These are phyloP conservation scores for Coreoperca whiteheadi DNA, from an alignment of 2,113 vertebrate species.

Conservation along the genomic window DNA sequence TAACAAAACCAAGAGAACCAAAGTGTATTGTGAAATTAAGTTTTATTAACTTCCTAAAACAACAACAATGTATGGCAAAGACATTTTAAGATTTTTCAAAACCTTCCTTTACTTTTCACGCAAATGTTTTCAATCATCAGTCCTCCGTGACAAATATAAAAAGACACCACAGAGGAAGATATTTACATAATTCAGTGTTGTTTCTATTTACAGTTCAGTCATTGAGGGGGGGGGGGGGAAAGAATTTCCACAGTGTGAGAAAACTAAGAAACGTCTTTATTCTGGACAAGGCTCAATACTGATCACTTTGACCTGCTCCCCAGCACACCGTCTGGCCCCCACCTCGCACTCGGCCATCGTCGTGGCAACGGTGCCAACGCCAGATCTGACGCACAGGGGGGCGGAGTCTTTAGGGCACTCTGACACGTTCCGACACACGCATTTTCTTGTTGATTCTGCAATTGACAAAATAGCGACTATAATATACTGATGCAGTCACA, in stretches of 20 bases:
- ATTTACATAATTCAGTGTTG: slow-evolving; percentile 17
- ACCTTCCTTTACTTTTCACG: not conserved
- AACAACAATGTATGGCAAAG: not conserved
- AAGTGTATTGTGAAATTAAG: not conserved
- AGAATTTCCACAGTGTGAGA: not conserved
- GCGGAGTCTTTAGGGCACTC: slow-evolving; percentile 79
- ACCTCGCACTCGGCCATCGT: slow-evolving; percentile 89
- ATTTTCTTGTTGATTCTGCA: slow-evolving; percentile 66
- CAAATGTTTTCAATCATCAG: not conserved
- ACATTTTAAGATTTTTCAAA: not conserved
- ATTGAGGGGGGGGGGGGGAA: too few species aligned
- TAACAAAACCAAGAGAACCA: not conserved
- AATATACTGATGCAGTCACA: not conserved
- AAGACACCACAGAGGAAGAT: not conserved
- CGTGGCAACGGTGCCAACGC: slow-evolving; percentile 8
- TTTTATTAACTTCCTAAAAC: slow-evolving; percentile 18
- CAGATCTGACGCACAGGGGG: slow-evolving; percentile 83
- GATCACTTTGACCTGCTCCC: slow-evolving; percentile 81
- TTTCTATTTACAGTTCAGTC: slow-evolving; percentile 15
- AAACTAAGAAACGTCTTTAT: slow-evolving; percentile 5
- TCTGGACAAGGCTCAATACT: slow-evolving; percentile 81
- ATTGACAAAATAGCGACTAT: not conserved
- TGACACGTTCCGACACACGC: slow-evolving; percentile 81
- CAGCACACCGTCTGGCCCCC: slow-evolving; percentile 83
- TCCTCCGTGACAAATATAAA: not conserved